phyloP scores from a whole-genome alignment of 2,888 invertebrate genomes.

The Caenorhabditis sp. region DNA sequence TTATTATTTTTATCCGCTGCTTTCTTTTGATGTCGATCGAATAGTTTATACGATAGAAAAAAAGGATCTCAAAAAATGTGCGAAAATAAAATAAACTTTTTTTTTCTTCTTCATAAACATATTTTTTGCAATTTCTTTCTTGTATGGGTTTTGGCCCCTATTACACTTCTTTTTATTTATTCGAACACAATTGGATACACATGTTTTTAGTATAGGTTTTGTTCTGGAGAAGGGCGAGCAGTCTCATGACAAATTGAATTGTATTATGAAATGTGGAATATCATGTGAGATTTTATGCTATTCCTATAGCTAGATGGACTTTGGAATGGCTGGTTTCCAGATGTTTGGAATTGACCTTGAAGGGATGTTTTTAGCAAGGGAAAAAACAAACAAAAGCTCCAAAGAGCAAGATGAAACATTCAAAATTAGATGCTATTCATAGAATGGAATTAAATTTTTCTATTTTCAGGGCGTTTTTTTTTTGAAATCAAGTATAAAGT shows the following conservation, averaged over 20 bases:
- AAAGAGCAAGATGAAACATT: too few relatives aligned
- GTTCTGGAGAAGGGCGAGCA: background rate
- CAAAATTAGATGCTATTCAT: too few relatives aligned
- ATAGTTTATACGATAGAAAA: background rate
- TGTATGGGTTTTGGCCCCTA: background rate
- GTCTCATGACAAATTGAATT: background rate
- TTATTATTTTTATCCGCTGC: background rate
- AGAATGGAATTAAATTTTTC: too few relatives aligned
- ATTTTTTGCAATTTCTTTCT: background rate
- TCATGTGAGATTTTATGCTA: background rate
- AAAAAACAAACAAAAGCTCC: too few relatives aligned
- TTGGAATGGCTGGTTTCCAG: background rate
- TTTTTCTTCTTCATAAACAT: background rate
- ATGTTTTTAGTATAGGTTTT: background rate
- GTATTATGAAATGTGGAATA: background rate
- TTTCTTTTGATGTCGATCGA: background rate
- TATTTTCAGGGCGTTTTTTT: too few relatives aligned
- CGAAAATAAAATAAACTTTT: background rate
- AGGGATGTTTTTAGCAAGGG: too few relatives aligned
- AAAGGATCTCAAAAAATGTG: background rate
- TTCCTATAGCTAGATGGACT: background rate
- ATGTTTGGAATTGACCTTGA: background rate
- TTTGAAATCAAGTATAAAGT: too few relatives aligned
- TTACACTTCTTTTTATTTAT: background rate
- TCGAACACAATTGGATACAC: background rate